Evolutionary conservation across 2,888 invertebrate genomes (phyloP).

Genomic region (Orthonychiurus folsomi): DNA sequence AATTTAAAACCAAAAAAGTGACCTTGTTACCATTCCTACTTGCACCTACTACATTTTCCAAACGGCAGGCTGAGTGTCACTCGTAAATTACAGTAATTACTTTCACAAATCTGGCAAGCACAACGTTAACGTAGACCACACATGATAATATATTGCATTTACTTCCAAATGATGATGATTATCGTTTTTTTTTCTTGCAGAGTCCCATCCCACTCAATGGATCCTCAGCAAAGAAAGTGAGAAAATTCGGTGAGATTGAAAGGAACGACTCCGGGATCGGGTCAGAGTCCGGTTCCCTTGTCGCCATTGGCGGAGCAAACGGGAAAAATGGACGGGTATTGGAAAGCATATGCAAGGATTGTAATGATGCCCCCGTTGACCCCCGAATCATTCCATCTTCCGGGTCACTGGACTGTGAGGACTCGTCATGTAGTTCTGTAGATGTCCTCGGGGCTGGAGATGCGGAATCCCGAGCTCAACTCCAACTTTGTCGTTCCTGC

Average conservation of each 20-base stretch:
- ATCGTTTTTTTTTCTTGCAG: too few relatives aligned
- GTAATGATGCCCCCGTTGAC: constrained; percentile 30
- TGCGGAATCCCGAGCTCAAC: background rate
- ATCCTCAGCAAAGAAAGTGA: constrained; percentile 54
- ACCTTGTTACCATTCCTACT: too few relatives aligned
- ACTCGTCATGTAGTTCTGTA: background rate
- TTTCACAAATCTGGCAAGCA: too few relatives aligned
- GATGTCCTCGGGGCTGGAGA: background rate
- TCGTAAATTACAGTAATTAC: too few relatives aligned
- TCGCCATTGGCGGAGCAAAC: constrained; percentile 4
- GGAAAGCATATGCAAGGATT: constrained; percentile 20
- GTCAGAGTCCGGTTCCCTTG: constrained; percentile 60
- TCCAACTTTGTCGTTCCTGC: constrained; percentile 66
- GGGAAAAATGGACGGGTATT: background rate
- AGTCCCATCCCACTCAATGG: too few relatives aligned
- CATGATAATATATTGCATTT: too few relatives aligned
- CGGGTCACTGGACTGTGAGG: background rate
- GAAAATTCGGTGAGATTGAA: constrained; percentile 64
- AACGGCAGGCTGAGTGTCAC: too few relatives aligned
- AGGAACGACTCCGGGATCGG: constrained; percentile 88
- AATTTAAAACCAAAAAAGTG: too few relatives aligned
- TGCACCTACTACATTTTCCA: too few relatives aligned
- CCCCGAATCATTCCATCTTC: constrained; percentile 1
- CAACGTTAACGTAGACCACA: too few relatives aligned
- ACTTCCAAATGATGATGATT: too few relatives aligned